Conservation (phyloP, 2,888 invertebrate genomes). For the Micoletzkya japonica region DNA sequence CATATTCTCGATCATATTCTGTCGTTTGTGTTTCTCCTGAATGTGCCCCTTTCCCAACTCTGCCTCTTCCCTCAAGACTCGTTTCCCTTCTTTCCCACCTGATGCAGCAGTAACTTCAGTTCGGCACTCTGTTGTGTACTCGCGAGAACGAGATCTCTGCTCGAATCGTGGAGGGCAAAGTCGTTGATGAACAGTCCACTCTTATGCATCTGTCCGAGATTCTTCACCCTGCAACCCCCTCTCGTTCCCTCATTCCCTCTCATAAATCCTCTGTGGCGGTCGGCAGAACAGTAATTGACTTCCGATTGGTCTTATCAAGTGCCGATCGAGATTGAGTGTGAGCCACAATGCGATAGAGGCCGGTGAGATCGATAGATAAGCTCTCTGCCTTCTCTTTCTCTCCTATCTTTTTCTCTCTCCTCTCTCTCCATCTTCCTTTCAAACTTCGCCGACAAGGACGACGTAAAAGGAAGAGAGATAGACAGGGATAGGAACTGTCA, state of each 20-base stretch:
- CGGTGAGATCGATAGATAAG: background rate
- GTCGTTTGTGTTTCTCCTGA: slow-evolving; percentile 93
- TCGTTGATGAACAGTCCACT: slow-evolving; percentile 96
- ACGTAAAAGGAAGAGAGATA: background rate
- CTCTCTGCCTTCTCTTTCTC: background rate
- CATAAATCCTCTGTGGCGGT: slow-evolving; percentile 9
- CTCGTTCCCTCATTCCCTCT: background rate
- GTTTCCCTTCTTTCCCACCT: slow-evolving; percentile 60
- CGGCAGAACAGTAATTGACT: slow-evolving; percentile 13
- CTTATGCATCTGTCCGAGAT: slow-evolving; percentile 85
- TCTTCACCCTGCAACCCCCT: slow-evolving; percentile 75
- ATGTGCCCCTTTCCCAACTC: background rate
- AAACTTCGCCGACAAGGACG: background rate
- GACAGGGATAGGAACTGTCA: background rate
- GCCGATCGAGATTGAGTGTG: background rate
- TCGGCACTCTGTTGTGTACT: slow-evolving; percentile 97
- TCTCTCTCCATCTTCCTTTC: background rate
- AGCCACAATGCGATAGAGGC: background rate
- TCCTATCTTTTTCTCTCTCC: background rate
- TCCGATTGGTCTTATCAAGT: slow-evolving; percentile 22
- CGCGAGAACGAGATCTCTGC: slow-evolving; percentile 91
- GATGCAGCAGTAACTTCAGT: slow-evolving; percentile 86
- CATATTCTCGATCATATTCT: slow-evolving; percentile 94
- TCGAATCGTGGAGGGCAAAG: slow-evolving; percentile 97
- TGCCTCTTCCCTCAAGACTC: background rate